These are phyloP conservation scores for Aselliscus stoliczkanus DNA, from an alignment of 2,797 vertebrate genomes.

Conservation along the genomic window DNA sequence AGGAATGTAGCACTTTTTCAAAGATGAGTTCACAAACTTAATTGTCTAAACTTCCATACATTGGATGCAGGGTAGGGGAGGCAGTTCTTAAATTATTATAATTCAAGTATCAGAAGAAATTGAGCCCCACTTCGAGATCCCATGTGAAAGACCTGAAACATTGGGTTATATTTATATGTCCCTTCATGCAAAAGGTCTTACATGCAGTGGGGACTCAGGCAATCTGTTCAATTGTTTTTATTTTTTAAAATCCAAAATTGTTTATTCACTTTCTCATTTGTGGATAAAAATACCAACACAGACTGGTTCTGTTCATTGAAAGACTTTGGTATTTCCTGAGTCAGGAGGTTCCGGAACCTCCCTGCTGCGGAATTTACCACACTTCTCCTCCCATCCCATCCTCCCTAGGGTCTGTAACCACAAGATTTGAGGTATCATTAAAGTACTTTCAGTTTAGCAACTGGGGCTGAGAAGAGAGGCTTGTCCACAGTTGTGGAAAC, in stretches of 20 bases:
- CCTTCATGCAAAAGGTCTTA: neutral
- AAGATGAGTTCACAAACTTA: too few relatives aligned
- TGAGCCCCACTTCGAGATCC: neutral
- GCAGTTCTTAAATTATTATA: neutral
- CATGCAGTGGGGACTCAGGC: neutral
- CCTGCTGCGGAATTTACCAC: constrained; percentile 47
- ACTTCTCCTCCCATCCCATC: neutral
- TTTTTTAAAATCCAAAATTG: neutral
- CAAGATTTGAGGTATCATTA: neutral
- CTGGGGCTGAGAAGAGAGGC: neutral
- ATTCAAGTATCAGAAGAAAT: neutral
- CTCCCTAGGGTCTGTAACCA: constrained; percentile 33
- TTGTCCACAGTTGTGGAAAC: neutral
- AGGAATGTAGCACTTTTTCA: too few relatives aligned
- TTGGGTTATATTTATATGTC: neutral
- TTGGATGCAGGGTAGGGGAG: neutral
- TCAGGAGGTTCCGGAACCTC: constrained; percentile 21
- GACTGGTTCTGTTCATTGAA: neutral
- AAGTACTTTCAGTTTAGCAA: neutral
- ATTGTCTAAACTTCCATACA: too few relatives aligned
- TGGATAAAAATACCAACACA: neutral
- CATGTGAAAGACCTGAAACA: neutral
- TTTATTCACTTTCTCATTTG: neutral
- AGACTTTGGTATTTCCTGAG: constrained; percentile 31
- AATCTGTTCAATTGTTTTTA: neutral